phyloP scores from a whole-genome alignment of 2,888 invertebrate species.

The Eudasyphora cyanicolor region DNA sequence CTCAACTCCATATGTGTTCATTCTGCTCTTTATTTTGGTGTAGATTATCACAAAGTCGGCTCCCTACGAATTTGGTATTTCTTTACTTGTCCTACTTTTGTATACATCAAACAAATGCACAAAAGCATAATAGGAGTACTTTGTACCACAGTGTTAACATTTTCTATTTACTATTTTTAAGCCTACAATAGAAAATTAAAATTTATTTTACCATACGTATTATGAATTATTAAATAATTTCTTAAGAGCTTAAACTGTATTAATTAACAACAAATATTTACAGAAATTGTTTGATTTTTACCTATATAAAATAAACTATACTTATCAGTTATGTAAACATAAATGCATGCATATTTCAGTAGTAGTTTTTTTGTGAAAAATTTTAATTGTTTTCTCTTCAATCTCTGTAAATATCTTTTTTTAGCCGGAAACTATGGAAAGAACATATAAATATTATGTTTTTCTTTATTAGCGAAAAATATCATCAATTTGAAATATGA shows the following conservation, averaged over 20 bases:
- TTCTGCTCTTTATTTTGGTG: no score
- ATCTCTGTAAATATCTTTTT: neutral
- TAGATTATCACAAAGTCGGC: no score
- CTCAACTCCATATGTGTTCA: no score
- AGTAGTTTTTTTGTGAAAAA: slow-evolving; percentile 1
- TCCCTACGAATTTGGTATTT: no score
- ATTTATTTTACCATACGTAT: neutral
- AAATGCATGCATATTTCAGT: neutral
- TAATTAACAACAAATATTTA: slow-evolving; percentile 22
- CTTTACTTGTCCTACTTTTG: no score
- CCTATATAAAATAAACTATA: neutral
- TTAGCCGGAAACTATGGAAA: neutral
- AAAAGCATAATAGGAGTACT: no score
- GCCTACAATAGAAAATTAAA: neutral
- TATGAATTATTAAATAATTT: neutral
- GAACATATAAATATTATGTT: no score
- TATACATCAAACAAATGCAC: no score
- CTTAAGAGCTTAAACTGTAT: neutral
- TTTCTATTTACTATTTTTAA: no score
- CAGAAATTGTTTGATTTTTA: no score
- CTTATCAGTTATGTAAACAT: slow-evolving; percentile 16
- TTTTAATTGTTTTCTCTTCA: neutral
- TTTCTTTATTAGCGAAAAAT: neutral
- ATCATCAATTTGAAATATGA: neutral
- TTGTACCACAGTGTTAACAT: no score